A percentile compares a stretch with the other conserved stretches of the same genome.
Conservation (phyloP, 2,888 invertebrate species). For the Zelleria hepariella region DNA sequence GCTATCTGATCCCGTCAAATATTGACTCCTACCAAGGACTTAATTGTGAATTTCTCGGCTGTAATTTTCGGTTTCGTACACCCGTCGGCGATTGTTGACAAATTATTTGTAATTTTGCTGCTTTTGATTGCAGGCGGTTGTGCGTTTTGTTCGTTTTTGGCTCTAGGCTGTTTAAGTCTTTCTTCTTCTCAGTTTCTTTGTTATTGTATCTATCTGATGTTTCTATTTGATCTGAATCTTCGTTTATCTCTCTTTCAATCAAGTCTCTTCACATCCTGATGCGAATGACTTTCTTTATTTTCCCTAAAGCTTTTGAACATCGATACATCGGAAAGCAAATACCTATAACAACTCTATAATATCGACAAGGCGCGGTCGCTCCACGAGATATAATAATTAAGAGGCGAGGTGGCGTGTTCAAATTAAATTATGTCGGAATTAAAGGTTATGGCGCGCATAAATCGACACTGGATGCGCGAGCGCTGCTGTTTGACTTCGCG, state of each 20-base stretch:
- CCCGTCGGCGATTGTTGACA: not conserved
- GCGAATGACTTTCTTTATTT: not conserved
- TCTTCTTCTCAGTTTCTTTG: too few relatives aligned
- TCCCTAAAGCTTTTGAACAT: not conserved
- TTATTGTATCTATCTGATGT: slow-evolving; percentile 7
- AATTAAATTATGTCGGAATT: slow-evolving; percentile 62
- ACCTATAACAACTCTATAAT: not conserved
- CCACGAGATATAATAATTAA: slow-evolving; percentile 55
- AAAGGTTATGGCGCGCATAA: slow-evolving; percentile 51
- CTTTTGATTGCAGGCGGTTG: not conserved
- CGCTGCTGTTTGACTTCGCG: slow-evolving; percentile 42
- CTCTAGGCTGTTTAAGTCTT: too few relatives aligned
- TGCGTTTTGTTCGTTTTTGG: not conserved
- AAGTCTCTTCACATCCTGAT: not conserved
- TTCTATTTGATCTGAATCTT: slow-evolving; percentile 11
- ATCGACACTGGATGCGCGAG: slow-evolving; percentile 35
- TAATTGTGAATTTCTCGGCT: slow-evolving; percentile 39
- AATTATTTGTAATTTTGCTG: not conserved
- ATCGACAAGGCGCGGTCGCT: not conserved
- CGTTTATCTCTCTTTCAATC: too few relatives aligned
- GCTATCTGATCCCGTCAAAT: slow-evolving; percentile 36
- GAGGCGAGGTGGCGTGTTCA: slow-evolving; percentile 48
- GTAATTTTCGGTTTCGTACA: slow-evolving; percentile 1
- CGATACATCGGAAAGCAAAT: not conserved
- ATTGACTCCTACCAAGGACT: slow-evolving; percentile 13